Base-by-base conservation (phyloP, 2,113 vertebrate species). In the Rhinogobius similis region DNA sequence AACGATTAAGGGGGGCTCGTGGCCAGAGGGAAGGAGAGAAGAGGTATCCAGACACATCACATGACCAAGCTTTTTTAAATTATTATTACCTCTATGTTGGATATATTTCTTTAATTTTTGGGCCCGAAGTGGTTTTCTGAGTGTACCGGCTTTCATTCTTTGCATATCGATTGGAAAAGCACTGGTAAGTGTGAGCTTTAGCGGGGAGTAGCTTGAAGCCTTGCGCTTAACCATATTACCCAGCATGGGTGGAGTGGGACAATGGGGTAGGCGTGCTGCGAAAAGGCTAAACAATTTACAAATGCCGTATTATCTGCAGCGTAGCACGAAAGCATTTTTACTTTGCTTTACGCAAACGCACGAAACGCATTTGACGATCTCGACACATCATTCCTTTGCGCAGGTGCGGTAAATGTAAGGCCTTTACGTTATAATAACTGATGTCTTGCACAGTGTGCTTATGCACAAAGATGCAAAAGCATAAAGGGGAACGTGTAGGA, bases 1-100 rank as follows among this genome's bases (percentile, higher is more conserved):
- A 91, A 93, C 91, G 79, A 58, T 24, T 68, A 72, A 75, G 73
- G 77, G 86, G 86, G 78, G 81, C 63, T 84, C 56, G 62, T 32
- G 78, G 67, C 70, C 39, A 56, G 72, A 72, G 79, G 63, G 72
- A 74, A 70, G 75, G 78, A 84, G 73, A 77, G 73, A 65, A 86
- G 82, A 86, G 88, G 88, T 83, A 87, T 82, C 85, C 70, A n/a
- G 70, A 76, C 70, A 62, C 52, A 75, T 87, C 87, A 89, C 86
- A 75, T 89, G 83, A 89, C 76, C 77, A 52, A 43, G 61, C 46
- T 71, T 72, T 65, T 43, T n/a, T n/a, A n/a, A n/a, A n/a, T n/a
- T 72, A 32, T 64, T 43, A 0, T 67, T 58, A 50, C 58, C 68
- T 68, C 66, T 23, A 48, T 61, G 62, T 58, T 70, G 79, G 70